Evolutionary conservation across 2,113 vertebrate species (phyloP).

Genomic region (Ariopsis seemanni): DNA sequence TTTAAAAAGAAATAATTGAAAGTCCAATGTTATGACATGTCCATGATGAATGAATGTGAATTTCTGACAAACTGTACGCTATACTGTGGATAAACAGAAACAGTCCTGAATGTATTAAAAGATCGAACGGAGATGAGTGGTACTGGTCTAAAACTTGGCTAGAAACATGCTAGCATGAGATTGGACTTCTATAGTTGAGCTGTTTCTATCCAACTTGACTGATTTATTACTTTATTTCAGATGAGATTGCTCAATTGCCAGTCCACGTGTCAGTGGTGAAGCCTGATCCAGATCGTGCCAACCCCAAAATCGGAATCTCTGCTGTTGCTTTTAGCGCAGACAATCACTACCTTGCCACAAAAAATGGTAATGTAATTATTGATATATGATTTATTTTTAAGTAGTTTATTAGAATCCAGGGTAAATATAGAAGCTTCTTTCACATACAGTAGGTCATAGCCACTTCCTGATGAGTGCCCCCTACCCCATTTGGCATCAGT

Average conservation of each 20-base stretch:
- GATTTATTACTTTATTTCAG: conserved; percentile 64
- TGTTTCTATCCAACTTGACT: not conserved
- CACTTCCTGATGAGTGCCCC: conserved; percentile 10
- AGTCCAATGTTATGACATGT: no score
- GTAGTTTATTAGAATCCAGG: not conserved
- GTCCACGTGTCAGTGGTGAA: conserved; percentile 81
- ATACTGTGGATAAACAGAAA: no score
- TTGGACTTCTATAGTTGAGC: not conserved
- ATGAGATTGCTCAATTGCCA: conserved; percentile 79
- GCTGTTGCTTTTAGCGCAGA: conserved; percentile 87
- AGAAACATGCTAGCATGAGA: not conserved
- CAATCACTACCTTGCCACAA: conserved; percentile 89
- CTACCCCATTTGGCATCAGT: conserved; percentile 36
- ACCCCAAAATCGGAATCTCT: conserved; percentile 90
- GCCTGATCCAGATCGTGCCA: conserved; percentile 86
- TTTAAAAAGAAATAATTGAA: no score
- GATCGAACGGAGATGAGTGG: no score
- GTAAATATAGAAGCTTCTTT: not conserved
- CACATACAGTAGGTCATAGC: not conserved
- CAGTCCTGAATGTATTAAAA: not conserved
- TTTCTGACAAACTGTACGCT: no score
- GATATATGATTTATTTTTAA: not conserved
- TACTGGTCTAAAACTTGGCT: not conserved
- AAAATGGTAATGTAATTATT: conserved; percentile 75
- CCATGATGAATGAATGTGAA: no score